These are phyloP conservation scores for Uropsilus gracilis DNA, from an alignment of 2,113 vertebrate species.

Conservation along the genomic window DNA sequence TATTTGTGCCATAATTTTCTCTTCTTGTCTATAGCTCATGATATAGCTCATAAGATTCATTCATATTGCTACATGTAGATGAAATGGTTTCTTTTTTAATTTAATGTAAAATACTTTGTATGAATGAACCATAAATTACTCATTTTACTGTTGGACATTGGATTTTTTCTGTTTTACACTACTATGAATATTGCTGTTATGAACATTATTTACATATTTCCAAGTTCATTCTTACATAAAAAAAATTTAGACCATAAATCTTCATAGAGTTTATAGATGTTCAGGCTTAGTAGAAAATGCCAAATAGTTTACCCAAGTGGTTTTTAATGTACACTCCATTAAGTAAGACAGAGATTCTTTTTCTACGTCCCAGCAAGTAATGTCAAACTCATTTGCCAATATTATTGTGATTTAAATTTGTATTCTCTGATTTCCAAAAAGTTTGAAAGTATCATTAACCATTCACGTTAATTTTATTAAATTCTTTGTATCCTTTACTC, in stretches of 20 bases:
- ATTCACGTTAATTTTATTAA: background rate
- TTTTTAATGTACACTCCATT: background rate
- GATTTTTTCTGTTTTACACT: background rate
- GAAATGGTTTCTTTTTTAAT: background rate
- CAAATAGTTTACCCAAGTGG: background rate
- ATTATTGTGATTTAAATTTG: background rate
- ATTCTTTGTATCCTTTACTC: background rate
- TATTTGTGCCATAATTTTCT: background rate
- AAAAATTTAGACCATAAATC: too few relatives aligned
- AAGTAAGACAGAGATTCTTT: background rate
- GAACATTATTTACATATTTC: background rate
- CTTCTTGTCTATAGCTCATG: background rate
- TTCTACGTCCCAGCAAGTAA: background rate
- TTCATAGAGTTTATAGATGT: background rate
- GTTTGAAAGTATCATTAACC: too few relatives aligned
- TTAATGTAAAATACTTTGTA: background rate
- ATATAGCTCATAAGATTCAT: background rate
- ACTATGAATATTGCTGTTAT: background rate
- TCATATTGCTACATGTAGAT: background rate
- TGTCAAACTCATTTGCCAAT: background rate
- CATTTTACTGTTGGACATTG: background rate
- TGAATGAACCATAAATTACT: background rate
- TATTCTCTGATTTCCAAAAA: too few relatives aligned
- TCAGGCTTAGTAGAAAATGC: background rate
- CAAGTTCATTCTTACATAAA: background rate